These are phyloP conservation scores for Xiphophorus birchmanni DNA, from an alignment of 2,797 vertebrate genomes.

Conservation along the genomic window DNA sequence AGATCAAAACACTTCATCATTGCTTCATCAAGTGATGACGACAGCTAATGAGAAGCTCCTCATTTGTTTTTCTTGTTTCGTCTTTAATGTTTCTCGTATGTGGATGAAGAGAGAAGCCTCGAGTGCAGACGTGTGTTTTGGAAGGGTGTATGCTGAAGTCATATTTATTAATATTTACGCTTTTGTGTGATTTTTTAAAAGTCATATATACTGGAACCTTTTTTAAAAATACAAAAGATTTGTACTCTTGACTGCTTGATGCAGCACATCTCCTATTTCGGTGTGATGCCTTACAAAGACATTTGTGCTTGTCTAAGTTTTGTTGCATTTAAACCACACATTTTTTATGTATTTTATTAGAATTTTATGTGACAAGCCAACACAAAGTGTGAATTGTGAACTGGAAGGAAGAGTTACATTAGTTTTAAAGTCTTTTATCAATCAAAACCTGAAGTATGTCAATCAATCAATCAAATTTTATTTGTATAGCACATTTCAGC, in stretches of 20 bases:
- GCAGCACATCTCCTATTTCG: background rate
- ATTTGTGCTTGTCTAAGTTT: background rate
- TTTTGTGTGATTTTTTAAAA: background rate
- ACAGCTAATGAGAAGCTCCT: background rate
- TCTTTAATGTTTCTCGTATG: conserved; percentile 2
- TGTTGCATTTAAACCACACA: background rate
- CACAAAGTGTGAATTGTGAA: background rate
- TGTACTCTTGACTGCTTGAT: background rate
- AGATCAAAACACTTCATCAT: background rate
- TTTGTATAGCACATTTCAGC: too few species aligned
- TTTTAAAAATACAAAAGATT: background rate
- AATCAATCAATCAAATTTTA: too few species aligned
- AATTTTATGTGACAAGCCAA: background rate
- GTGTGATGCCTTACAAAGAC: background rate
- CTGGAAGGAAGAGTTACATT: background rate
- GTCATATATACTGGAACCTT: background rate
- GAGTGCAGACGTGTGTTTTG: background rate
- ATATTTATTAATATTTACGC: background rate
- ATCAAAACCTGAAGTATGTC: background rate
- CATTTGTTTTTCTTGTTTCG: background rate
- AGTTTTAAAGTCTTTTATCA: background rate
- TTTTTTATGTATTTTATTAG: background rate
- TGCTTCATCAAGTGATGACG: conserved; percentile 5
- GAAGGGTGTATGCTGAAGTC: background rate
- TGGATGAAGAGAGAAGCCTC: background rate